phyloP scores from a whole-genome alignment of 2,888 invertebrate species.

The Marronus borbonicus region DNA sequence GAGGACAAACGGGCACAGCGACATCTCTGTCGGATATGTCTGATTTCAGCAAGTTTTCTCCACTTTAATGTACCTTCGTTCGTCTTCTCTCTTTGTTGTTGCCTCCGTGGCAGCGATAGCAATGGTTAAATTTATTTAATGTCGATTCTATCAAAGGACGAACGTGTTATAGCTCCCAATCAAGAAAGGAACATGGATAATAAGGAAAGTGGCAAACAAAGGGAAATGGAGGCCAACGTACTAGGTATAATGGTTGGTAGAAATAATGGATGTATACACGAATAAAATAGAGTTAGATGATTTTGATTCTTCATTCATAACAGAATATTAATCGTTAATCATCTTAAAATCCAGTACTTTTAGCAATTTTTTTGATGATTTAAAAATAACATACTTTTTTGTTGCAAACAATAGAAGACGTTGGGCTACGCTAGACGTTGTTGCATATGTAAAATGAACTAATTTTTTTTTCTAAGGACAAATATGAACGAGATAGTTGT shows the following conservation, averaged over 20 bases:
- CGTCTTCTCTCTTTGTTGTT: too few species aligned
- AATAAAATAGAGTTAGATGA: background rate
- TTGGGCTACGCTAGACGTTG: too few species aligned
- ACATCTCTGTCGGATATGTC: slow-evolving; percentile 1
- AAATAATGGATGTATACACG: background rate
- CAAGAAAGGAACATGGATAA: slow-evolving; percentile 1
- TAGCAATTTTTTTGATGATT: too few species aligned
- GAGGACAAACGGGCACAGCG: background rate
- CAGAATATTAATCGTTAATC: too few species aligned
- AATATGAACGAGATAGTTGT: too few species aligned
- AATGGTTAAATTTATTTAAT: slow-evolving; percentile 3
- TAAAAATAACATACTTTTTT: too few species aligned
- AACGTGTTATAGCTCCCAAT: background rate
- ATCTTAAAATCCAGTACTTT: too few species aligned
- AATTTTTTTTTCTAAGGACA: too few species aligned
- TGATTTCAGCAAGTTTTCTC: background rate
- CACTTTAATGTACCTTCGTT: background rate
- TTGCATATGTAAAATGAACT: too few species aligned
- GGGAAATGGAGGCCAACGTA: background rate
- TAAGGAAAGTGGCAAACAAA: background rate
- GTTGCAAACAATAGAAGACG: too few species aligned
- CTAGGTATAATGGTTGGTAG: background rate
- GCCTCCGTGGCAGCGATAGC: too few species aligned
- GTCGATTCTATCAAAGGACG: background rate
- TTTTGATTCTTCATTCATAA: too few species aligned